Evolutionary conservation across 2,888 invertebrate species (phyloP), one percentile per base, ranked within the genome.

Genomic region (Stegophylla sp.): DNA sequence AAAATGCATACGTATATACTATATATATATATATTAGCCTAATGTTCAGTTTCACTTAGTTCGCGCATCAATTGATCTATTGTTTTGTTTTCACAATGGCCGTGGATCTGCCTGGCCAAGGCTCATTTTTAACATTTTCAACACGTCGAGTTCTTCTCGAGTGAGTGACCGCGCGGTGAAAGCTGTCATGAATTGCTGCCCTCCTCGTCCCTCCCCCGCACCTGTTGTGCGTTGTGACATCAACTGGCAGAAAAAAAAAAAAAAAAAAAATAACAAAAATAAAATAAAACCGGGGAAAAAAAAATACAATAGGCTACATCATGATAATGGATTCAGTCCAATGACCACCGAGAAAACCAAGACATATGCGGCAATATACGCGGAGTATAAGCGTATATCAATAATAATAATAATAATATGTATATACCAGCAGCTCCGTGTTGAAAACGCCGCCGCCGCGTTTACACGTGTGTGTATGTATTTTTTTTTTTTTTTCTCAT

Each of bases 1-100:
- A 59, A 56, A 72, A 67, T 67, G 17, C 28, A 72, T 13, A 20
- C 26, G 17, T 41, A 28, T 61, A 43, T 20, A 59, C 26, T n/a
- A 5, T 41, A 26, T 72, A 59, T 59, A 59, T 51, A 23, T 63
- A 74, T 63, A 41, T 53, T 51, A 34, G 26, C 9, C 26, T 56
- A 56, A 76, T 28, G 76, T 66, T 76, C 56, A n/a, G 76, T 76
- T 76, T 76, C 66, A 76, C 76, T 76, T 66, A 63, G 76, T 76
- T 76, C 56, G 76, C 66, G 76, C 76, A 76, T 76, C 76, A 56
- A 67, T 66, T 67, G 76, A 66, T 76, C 76, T 67, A 76, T 76
- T 76, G 76, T 76, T 66, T 76, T 76, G 76, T 76, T 66, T 76
- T 66, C 66, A 75, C 76, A 76, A 76, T 76, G 76, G 76, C 43